A percentile compares a stretch with the other conserved stretches of the same genome.
Evolutionary conservation across 2,888 invertebrate species (phyloP).

Genomic region (Hirtodrosophila duncani): DNA sequence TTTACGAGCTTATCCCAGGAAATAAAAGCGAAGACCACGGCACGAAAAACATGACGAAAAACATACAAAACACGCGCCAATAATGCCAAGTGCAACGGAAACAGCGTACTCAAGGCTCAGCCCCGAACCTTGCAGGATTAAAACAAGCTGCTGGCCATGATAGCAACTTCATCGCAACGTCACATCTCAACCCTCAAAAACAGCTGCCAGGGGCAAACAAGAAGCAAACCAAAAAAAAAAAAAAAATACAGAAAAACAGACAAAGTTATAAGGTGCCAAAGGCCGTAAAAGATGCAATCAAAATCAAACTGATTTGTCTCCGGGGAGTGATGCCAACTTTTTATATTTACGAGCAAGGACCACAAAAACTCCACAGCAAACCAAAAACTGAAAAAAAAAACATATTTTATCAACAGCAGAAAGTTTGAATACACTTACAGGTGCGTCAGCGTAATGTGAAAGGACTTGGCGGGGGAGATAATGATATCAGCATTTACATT

Average conservation of each 20-base stretch:
- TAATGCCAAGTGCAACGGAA: conserved; percentile 27
- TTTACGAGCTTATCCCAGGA: conserved; percentile 60
- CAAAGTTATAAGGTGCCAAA: conserved; percentile 70
- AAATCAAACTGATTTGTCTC: conserved; percentile 73
- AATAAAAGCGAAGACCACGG: conserved; percentile 29
- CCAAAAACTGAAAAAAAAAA: neutral
- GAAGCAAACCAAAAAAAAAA: no score
- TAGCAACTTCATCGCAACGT: conserved; percentile 19
- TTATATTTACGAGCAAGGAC: conserved; percentile 57
- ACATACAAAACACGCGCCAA: conserved; percentile 47
- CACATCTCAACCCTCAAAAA: no score
- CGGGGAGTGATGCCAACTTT: conserved; percentile 67
- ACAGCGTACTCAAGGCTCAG: conserved; percentile 9
- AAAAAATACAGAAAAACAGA: conserved; percentile 16
- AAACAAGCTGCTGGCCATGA: conserved; percentile 15
- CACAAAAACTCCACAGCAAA: conserved; percentile 14
- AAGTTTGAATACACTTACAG: conserved; percentile 24
- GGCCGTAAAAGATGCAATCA: conserved; percentile 71
- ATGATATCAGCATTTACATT: no score
- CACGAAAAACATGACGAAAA: conserved; percentile 44
- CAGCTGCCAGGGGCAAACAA: no score
- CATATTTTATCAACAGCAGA: neutral
- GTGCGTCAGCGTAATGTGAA: conserved; percentile 11
- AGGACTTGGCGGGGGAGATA: no score
- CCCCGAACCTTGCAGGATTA: conserved; percentile 22